Evolutionary conservation across 1,140 invertebrate genomes (phyloP), one percentile per base, ranked within the genome.

Genomic region (Calycopis cecrops): DNA sequence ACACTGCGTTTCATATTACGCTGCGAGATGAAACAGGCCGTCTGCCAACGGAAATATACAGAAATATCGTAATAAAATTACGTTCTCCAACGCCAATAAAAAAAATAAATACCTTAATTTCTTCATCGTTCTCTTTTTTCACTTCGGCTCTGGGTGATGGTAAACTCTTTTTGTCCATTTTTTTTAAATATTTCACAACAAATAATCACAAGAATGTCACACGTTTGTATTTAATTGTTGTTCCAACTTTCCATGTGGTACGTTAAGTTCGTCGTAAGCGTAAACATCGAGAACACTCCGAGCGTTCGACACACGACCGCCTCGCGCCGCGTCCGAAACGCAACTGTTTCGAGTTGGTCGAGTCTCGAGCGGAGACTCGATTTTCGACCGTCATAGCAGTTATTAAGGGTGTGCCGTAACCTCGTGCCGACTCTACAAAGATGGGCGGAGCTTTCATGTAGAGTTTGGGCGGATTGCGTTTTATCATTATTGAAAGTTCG

Each of bases 81-180:
- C 21, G n/a, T 37, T 14, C 9, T 28, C 35, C 18, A 56, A n/a
- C 11, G 17, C 12, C 9, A 47, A 48, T 47, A 40, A 52, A 38
- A 55, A 63, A 59, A 38, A n/a, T 60, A 50, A 35, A 55, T 74
- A 89, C 87, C 82, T 89, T 89, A 57, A 88, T 89, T 73, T 89
- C 87, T 71, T 89, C 87, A 73, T 89, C 87, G 57, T 82, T 86
- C 61, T 89, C 86, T 67, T 89, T 89, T 72, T 89, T 89, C 62
- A 89, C 78, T 60, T 77, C 75, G 10, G 78, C 57, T 54, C 74
- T 69, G 4, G 78, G 73, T 18, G 86, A 78, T 34, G 81, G 54
- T 8, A 75, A 62, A 11, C 71, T 66, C 60, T 78, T 81, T 59
- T 65, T 79, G 65, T 76, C 79, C 86, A 88, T 88, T 59, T 66